Evolutionary conservation across 2,113 vertebrate genomes (phyloP), one percentile per base, ranked within the genome.

Genomic region (Choloepus hoffmanni): DNA sequence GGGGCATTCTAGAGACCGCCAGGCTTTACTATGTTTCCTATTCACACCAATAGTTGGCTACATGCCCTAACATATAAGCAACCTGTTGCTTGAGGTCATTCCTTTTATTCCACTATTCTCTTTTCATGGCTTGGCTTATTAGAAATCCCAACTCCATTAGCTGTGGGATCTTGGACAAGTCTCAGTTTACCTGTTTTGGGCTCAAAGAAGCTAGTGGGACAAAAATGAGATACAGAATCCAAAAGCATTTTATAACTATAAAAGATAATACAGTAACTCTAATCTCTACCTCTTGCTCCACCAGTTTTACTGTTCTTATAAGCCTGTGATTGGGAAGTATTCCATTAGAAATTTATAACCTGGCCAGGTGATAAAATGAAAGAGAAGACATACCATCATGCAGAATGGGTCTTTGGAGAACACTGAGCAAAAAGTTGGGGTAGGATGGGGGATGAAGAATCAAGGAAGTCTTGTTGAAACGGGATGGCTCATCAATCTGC

Each of bases 111-210:
- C 19, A 1, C 21, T 33, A 45, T 48, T n/a, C 16, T 55, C 63
- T 82, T 40, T 73, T 60, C 53, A 23, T 1, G 8, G 30, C 21
- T 40, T 3, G 28, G 50, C 50, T 77, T 63, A 60, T 60, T 50
- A 33, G 92, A 86, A 90, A 90, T 16, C 30, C 13, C 48, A 72
- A 6, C 14, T 67, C 53, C 53, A 30, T 18, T 7, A 15, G 68
- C 33, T 62, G 30, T 26, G 55, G 45, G 45, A 48, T 19, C 33
- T 55, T 14, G 9, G 45, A 43, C 23, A 62, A 36, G 48, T 55
- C 92, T 86, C 36, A 58, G 62, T 87, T 94, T 67, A 83, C 67
- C 45, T 53, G n/a, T 60, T 87, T 68, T n/a, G 36, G 43, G 53
- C 16, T 63, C 19, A 74, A 72, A 74, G 13, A 11, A 19, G 33